A percentile compares a stretch with the other conserved stretches of the same genome.
Evolutionary conservation across 2,797 vertebrate species (phyloP).

Genomic region (Diceros bicornis): DNA sequence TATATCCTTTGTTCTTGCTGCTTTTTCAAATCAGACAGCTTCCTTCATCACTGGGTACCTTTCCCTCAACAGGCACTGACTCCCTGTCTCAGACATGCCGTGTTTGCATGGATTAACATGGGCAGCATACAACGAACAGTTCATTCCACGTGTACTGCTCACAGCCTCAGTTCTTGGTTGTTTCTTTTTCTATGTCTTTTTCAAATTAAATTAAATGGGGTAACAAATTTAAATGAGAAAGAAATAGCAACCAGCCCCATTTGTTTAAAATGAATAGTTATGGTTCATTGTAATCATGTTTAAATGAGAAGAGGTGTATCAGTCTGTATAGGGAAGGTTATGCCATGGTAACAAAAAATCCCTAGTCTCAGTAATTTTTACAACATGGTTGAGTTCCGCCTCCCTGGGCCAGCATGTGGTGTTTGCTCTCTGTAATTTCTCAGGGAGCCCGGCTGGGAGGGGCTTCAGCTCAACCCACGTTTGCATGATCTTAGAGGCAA

Average conservation of each 20-base stretch:
- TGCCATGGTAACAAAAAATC: background rate
- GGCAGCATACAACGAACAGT: background rate
- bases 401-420: background rate
- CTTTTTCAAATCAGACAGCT: background rate
- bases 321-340: background rate
- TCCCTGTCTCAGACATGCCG: background rate
- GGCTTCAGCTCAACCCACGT: background rate
- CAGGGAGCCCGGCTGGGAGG: background rate
- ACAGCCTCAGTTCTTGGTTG: background rate
- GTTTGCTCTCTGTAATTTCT: background rate
- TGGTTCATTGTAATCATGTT: background rate
- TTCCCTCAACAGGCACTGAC: background rate
- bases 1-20: background rate
- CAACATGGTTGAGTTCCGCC: background rate
- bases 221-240: background rate
- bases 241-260: background rate
- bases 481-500: background rate
- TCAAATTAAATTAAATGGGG: background rate
- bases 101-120: background rate
- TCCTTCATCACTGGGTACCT: background rate
- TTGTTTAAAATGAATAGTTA: background rate
- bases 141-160: fast-evolving
- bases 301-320: background rate
- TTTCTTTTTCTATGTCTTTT: background rate
- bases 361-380: background rate